phyloP scores from a whole-genome alignment of 2,113 vertebrate species.

The Psophia crepitans region DNA sequence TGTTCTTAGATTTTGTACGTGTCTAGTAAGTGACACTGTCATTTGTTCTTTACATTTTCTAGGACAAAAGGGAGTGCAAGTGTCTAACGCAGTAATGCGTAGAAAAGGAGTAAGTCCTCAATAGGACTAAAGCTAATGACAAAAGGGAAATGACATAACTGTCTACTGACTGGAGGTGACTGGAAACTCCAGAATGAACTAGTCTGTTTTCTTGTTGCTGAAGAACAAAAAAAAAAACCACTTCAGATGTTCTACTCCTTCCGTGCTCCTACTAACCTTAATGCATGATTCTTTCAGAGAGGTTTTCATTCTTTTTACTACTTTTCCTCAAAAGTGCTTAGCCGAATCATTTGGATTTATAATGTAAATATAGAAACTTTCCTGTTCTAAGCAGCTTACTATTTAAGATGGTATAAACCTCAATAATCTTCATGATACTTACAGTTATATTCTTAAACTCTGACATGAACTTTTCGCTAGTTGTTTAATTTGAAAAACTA shows the following conservation, averaged over 20 bases:
- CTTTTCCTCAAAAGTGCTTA: background rate
- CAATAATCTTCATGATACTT: background rate
- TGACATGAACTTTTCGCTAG: background rate
- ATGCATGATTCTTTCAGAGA: background rate
- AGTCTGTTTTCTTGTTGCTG: background rate
- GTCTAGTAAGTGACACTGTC: background rate
- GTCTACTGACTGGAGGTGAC: background rate
- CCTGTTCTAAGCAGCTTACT: background rate
- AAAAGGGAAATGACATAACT: background rate
- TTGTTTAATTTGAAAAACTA: background rate
- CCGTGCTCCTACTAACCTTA: background rate
- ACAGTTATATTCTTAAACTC: background rate
- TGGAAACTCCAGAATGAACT: background rate
- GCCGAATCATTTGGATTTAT: background rate
- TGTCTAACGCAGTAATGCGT: background rate
- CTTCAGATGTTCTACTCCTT: background rate
- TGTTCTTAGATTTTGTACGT: background rate
- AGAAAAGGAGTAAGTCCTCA: background rate
- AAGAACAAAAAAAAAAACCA: background rate
- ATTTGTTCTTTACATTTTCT: background rate
- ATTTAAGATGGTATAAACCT: background rate
- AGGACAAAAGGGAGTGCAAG: background rate
- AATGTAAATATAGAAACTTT: background rate
- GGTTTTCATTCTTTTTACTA: background rate
- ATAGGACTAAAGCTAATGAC: background rate